A percentile compares a stretch with the other conserved stretches of the same genome.
Conservation (phyloP, 2,113 vertebrate species). For the Apaloderma vittatum region DNA sequence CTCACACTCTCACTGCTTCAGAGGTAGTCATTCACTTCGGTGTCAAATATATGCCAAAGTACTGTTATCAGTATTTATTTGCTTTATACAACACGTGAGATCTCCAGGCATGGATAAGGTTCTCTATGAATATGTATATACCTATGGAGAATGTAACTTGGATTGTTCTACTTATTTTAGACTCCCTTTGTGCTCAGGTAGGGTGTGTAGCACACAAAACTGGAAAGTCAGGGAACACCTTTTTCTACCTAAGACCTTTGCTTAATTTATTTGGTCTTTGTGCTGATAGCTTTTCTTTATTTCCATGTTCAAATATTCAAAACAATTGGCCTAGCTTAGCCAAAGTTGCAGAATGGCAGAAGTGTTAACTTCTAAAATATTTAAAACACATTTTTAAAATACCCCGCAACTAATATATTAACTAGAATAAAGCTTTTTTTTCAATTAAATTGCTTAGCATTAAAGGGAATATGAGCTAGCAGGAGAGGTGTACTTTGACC, state of each 20-base stretch:
- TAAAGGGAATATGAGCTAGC: background rate
- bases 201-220: fast-evolving
- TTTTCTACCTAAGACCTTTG: background rate
- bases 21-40: background rate
- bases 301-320: background rate
- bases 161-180: background rate
- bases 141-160: background rate
- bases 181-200: background rate
- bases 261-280: background rate
- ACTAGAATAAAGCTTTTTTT: background rate
- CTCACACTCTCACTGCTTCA: background rate
- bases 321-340: background rate
- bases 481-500: background rate
- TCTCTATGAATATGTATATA: background rate
- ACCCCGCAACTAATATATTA: background rate
- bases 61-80: background rate
- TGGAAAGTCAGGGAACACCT: background rate
- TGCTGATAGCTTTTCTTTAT: background rate
- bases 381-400: background rate
- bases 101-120: background rate
- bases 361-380: background rate
- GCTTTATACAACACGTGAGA: background rate
- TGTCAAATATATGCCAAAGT: background rate
- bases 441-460: background rate
- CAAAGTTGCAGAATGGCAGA: background rate